Evolutionary conservation across 2,113 vertebrate genomes (phyloP), one percentile per base, ranked within the genome.

Genomic region (Oceanodroma tethys): DNA sequence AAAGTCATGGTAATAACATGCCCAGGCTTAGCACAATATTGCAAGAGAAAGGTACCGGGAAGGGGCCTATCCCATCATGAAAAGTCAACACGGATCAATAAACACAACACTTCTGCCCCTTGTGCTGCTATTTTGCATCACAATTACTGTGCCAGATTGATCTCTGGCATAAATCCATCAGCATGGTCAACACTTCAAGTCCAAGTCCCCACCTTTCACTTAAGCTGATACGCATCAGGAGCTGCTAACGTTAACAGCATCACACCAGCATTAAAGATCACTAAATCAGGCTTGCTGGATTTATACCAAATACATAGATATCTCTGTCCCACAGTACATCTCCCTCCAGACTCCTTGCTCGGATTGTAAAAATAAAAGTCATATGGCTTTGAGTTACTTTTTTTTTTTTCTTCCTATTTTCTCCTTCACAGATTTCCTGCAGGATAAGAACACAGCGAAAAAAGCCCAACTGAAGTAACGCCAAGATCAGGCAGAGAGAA

Each of bases 351-450:
- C 25, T 92, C 36, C 34, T 59, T 52, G n/a, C 65, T 92, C 13
- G 0, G 38, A 92, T 12, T 89, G 67, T 38, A 93, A 95, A 95
- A 97, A 85, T 66, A 86, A 93, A 67, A 90, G 29, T 94, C 83
- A 68, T 52, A 92, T 13, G 56, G 93, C 50, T 88, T 82, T 36
- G 27, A 85, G 76, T 68, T 81, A 52, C 27, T 32, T 56, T 89
- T 78, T 76, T 90, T 89, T 62, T 18, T 47, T 38, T 86, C 74
- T 93, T 95, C 92, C 83, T 97, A 93, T 96, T 97, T 97, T 96
- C 81, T 95, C 78, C 91, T 91, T 87, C 70, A 68, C 78, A 97
- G 95, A 96, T 95, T 95, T 97, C 96, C 94, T 97, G 87, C 81
- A 95, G 93, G 91, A 89, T 95, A 96, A 93, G 91, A 91, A 85